Evolutionary conservation across 2,888 invertebrate genomes (phyloP).

Genomic region (Dynastes maya): DNA sequence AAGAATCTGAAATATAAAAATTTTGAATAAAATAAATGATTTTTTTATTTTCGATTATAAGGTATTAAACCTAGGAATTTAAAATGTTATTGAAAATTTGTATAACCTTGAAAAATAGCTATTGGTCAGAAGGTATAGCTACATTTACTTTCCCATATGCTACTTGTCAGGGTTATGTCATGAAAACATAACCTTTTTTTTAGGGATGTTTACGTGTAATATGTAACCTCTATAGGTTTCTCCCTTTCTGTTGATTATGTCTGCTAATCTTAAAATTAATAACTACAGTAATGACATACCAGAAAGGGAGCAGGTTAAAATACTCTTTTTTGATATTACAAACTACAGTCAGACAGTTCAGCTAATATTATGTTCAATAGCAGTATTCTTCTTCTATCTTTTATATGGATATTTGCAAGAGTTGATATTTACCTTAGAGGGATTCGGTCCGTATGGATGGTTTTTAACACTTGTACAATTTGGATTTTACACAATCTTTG

Average conservation of each 20-base stretch:
- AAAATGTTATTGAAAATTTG: too few relatives aligned
- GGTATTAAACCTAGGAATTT: too few relatives aligned
- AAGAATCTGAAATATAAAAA: too few relatives aligned
- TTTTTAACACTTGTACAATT: conserved; percentile 95
- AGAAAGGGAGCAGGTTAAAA: conserved; percentile 73
- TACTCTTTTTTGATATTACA: conserved; percentile 84
- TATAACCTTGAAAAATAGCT: too few relatives aligned
- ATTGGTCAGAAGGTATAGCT: too few relatives aligned
- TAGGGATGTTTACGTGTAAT: conserved; percentile 10
- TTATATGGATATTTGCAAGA: conserved; percentile 95
- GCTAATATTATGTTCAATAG: conserved; percentile 83
- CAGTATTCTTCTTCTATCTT: conserved; percentile 90
- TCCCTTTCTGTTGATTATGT: conserved; percentile 50
- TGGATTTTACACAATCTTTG: conserved; percentile 87
- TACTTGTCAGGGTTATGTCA: neutral
- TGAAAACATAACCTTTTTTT: conserved; percentile 20
- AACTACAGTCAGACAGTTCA: conserved; percentile 78
- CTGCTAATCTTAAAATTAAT: conserved; percentile 54
- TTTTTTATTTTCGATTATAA: too few relatives aligned
- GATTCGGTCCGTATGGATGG: conserved; percentile 92
- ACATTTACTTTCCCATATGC: neutral
- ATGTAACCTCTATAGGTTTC: neutral
- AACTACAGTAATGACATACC: conserved; percentile 57
- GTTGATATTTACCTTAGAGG: conserved; percentile 91
- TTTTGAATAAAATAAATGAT: too few relatives aligned